Conservation (phyloP, 2,888 invertebrate genomes). For the Pantelozetes paolii region DNA sequence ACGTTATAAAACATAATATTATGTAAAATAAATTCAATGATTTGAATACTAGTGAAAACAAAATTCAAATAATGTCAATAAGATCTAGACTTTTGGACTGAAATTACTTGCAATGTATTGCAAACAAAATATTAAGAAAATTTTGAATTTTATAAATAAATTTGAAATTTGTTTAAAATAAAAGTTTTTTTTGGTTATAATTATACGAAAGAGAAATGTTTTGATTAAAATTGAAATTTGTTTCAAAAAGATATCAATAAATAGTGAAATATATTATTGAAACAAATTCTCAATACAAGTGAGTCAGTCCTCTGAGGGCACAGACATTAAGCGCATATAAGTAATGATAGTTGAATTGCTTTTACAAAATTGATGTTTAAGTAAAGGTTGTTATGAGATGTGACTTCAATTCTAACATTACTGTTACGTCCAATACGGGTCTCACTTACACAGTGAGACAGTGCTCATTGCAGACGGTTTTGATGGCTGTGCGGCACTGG, state of each 20-base stretch:
- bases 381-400: constrained; percentile 28
- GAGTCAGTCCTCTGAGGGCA: neutral
- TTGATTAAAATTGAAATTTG: too few relatives aligned
- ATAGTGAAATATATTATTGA: neutral
- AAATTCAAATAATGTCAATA: too few relatives aligned
- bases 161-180: too few relatives aligned
- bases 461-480: neutral
- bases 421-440: neutral
- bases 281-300: neutral
- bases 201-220: too few relatives aligned
- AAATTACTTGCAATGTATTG: too few relatives aligned
- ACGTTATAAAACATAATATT: neutral
- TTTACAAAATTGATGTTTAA: constrained; percentile 19
- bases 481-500: neutral
- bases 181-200: too few relatives aligned
- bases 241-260: neutral
- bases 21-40: neutral
- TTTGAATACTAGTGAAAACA: too few relatives aligned
- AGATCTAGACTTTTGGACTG: too few relatives aligned
- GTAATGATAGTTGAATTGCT: constrained; percentile 30
- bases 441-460: neutral
- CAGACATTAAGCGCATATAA: neutral
- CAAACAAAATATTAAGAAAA: too few relatives aligned
- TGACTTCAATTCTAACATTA: constrained; percentile 11
- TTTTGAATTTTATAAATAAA: too few relatives aligned